Base-by-base conservation (phyloP, 2,113 vertebrate species). In the Hyaena hyaena region DNA sequence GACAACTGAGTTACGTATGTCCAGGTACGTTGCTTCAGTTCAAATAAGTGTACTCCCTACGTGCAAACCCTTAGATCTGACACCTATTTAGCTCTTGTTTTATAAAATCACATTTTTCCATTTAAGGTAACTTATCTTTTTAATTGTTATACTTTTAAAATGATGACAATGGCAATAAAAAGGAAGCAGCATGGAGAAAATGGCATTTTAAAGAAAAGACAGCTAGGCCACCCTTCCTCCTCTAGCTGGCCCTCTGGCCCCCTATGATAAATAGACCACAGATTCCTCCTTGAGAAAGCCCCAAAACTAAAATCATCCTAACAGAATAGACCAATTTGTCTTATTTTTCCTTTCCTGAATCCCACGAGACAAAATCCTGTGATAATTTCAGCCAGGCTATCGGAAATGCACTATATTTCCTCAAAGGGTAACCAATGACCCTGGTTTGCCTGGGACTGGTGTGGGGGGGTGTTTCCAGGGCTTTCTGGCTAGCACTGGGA, bases 121-220 rank as follows among this genome's bases (percentile, higher is more conserved):
- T 73, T 83, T 90, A 85, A 76, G 24, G 65, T 50, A 43, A 63
- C 21, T 84, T 73, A 61, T 35, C 23, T 71, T 95, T 88, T 95
- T 71, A 28, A 93, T 35, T 88, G 68, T 50, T 80, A 39, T 65
- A 55, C 61, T 48, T 73, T 88, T 95, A 90, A 80, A 92, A 84
- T 69, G 28, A 88, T 61, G 68, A 84, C 12, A 68, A 65, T 0
- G 89, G 61, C 39, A 93, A 79, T 45, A 63, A 61, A 95, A 82
- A 97, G 23, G 65, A 93, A 76, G 87, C 6, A n/a, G 15, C n/a
- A 45, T 10, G 39, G 39, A 80, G 66, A 93, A 66, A 9, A 58
- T 19, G 43, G n/a, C 43, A 63, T 82, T 86, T 89, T 82, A 82
- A 31, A 95, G 87, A 14, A 82, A 74, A 43, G 12, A 71, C 28